Evolutionary conservation across 2,888 invertebrate species (phyloP).

Genomic region (Brenthis daphne): DNA sequence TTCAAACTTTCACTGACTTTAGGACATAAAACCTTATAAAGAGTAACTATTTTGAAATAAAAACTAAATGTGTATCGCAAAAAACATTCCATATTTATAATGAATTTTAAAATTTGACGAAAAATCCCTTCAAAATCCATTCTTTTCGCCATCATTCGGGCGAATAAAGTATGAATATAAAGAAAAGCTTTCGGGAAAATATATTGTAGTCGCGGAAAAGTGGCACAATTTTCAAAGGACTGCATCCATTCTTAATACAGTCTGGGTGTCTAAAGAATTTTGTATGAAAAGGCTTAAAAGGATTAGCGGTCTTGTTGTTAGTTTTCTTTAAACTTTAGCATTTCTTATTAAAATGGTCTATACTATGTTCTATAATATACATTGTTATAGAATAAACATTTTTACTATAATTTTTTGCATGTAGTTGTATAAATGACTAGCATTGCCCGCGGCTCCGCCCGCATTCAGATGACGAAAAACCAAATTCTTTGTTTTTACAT

Average conservation of each 20-base stretch:
- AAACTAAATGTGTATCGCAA: not conserved
- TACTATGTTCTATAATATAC: not conserved
- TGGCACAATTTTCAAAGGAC: constrained; percentile 34
- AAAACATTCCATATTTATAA: constrained; percentile 8
- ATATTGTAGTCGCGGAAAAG: constrained; percentile 29
- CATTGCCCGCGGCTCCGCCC: no score
- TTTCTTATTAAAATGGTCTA: not conserved
- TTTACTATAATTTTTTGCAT: no score
- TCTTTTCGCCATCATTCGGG: constrained; percentile 11
- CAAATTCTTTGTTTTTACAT: no score
- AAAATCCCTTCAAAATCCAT: constrained; percentile 10
- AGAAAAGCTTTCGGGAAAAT: constrained; percentile 28
- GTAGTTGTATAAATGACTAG: no score
- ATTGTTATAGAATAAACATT: no score
- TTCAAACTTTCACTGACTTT: no score
- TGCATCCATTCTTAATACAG: constrained; percentile 28
- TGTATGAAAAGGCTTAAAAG: constrained; percentile 31
- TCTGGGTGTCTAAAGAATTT: constrained; percentile 33
- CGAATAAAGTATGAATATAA: constrained; percentile 32
- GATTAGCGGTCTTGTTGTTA: constrained; percentile 19
- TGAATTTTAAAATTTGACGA: constrained; percentile 6
- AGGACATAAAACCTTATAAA: not conserved
- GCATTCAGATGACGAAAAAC: no score
- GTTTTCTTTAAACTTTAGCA: constrained; percentile 10
- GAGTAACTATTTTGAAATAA: constrained; percentile 7